These are phyloP conservation scores for Elgaria multicarinata DNA, from an alignment of 2,113 vertebrate genomes.

Conservation along the genomic window DNA sequence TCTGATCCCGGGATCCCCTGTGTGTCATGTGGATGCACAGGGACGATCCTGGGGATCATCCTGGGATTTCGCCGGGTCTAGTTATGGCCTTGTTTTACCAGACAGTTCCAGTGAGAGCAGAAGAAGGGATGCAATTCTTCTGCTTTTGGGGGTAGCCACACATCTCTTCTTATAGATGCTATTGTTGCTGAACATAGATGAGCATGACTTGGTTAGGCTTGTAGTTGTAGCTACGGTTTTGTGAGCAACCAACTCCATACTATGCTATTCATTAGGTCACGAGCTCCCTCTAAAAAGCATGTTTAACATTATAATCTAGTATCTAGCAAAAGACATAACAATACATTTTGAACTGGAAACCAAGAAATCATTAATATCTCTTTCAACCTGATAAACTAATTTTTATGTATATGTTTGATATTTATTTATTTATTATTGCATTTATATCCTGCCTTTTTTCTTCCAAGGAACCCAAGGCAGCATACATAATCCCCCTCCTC, in stretches of 20 bases:
- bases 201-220: background rate
- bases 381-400: conserved; percentile 38
- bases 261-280: background rate
- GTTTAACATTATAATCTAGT: background rate
- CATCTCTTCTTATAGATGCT: background rate
- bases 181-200: background rate
- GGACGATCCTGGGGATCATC: too few relatives aligned
- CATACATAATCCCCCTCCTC: too few relatives aligned
- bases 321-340: background rate
- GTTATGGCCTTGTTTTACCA: background rate
- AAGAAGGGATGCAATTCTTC: too few relatives aligned
- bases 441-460: too few relatives aligned
- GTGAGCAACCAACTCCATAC: background rate
- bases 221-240: background rate
- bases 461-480: too few relatives aligned
- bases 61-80: too few relatives aligned
- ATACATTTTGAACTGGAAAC: background rate
- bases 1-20: too few relatives aligned
- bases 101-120: too few relatives aligned
- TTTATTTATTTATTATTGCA: too few relatives aligned
- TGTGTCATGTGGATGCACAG: too few relatives aligned
- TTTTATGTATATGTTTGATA: too few relatives aligned
- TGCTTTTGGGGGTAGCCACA: background rate
- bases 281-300: background rate
- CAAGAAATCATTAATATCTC: conserved; percentile 16